Conservation (phyloP, 2,797 vertebrate species). For the Sternarchorhynchus goeldii region DNA sequence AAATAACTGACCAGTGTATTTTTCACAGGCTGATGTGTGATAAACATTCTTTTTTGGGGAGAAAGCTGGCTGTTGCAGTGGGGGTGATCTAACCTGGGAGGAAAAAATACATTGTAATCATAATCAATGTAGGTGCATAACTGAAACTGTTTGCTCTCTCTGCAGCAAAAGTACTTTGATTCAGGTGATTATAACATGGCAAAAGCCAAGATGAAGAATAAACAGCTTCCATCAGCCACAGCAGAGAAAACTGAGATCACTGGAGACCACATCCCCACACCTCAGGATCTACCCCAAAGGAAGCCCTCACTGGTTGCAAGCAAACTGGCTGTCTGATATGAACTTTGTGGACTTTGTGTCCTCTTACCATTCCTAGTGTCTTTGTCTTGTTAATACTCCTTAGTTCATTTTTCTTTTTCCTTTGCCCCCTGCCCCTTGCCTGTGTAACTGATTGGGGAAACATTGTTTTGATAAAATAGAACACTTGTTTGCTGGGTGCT, state of each 20-base stretch:
- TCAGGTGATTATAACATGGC: conserved; percentile 99
- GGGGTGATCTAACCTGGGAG: too few species aligned
- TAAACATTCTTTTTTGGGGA: too few species aligned
- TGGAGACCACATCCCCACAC: conserved; percentile 97
- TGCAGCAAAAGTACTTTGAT: conserved; percentile 98
- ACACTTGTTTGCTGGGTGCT: conserved; percentile 74
- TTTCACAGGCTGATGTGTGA: too few species aligned
- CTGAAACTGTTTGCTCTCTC: conserved; percentile 35
- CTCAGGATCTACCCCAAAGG: conserved; percentile 96
- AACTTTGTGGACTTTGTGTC: conserved; percentile 71
- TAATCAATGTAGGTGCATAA: not conserved
- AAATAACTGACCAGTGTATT: too few species aligned
- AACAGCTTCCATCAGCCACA: conserved; percentile 87
- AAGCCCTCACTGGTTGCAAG: conserved; percentile 95
- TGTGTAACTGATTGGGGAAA: conserved; percentile 68
- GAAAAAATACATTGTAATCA: not conserved
- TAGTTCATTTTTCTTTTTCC: conserved; percentile 46
- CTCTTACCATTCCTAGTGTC: conserved; percentile 65
- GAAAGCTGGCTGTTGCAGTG: too few species aligned
- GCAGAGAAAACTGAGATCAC: conserved; percentile 95
- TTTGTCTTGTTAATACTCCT: conserved; percentile 51
- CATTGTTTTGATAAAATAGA: conserved; percentile 75
- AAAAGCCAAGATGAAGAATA: conserved; percentile 98
- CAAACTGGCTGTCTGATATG: conserved; percentile 92
- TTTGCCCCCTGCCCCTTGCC: conserved; percentile 50